Evolutionary conservation across 2,797 vertebrate genomes (phyloP).

Genomic region (Epinephelus awoara): DNA sequence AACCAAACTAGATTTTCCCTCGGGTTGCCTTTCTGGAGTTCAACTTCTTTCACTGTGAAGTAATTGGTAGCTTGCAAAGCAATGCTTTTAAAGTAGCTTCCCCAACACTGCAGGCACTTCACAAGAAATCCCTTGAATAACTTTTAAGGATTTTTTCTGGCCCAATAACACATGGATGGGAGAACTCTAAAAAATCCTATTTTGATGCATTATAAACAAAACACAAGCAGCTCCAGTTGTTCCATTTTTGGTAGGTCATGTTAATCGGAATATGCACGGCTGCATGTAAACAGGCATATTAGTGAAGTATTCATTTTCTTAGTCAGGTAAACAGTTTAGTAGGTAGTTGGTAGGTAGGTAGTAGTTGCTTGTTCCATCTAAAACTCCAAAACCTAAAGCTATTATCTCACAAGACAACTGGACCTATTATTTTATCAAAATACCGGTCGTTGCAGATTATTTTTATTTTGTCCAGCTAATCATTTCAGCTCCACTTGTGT

Average conservation of each 20-base stretch:
- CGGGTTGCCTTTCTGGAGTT: no score
- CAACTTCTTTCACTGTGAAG: neutral
- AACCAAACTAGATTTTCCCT: no score
- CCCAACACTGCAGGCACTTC: constrained; percentile 5
- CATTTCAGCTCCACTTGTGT: neutral
- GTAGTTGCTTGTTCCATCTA: neutral
- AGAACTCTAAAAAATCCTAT: constrained; percentile 3
- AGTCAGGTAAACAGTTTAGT: no score
- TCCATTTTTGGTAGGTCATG: no score
- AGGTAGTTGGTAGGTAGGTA: no score
- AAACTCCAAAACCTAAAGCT: neutral
- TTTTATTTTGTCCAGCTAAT: neutral
- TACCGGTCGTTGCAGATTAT: neutral
- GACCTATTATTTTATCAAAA: neutral
- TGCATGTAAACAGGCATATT: no score
- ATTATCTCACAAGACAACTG: neutral
- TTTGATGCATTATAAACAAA: no score
- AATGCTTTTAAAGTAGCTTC: constrained; percentile 25
- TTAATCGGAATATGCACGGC: no score
- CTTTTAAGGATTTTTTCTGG: neutral
- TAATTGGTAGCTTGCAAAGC: constrained; percentile 45
- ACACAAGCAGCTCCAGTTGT: no score
- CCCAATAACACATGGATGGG: constrained; percentile 13
- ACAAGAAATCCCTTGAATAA: constrained; percentile 15
- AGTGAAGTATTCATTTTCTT: no score